Evolutionary conservation across 2,888 invertebrate genomes (phyloP), one percentile per base, ranked within the genome.

Genomic region (Leptinotarsa haldemani): DNA sequence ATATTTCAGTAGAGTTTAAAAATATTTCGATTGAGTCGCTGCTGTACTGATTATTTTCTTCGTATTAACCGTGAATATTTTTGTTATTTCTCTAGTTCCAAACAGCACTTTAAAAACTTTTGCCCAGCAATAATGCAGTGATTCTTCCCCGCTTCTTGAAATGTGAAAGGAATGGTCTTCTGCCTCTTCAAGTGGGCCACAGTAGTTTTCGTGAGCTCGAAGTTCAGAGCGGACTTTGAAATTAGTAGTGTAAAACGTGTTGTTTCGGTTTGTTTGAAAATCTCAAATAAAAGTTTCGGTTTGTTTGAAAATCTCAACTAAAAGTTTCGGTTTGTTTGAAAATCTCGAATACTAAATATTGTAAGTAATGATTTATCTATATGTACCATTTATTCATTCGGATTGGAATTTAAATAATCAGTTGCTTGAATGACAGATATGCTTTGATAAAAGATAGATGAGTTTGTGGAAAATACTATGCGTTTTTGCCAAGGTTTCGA

Each of bases 91-190:
- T 40, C 40, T 40, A 40, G 52, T 52, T 52, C 18, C 9, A 18
- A 52, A 52, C 52, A 5, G 52, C 5, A 18, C 18, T 18, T 52
- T 52, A 12, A 18, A 12, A 40, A 40, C 40, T 40, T 40, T 40
- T 40, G 40, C 2, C 40, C 3, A 3, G 40, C 40, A 12, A 40
- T 2, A 40, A 40, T 40, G 9, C 40, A 1, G 7, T 4, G 12
- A 12, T 56, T 22, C 20, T 56, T 16, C 25, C 56, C 56, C 56
- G 18, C 56, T 56, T 25, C 56, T 56, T 16, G 56, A 56, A 56
- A 20, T 22, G 56, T 56, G 56, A 56, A 22, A 56, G 56, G 56
- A 20, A 22, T 20, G 56, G 20, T 56, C 20, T 56, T 56, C 22
- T 22, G 56, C 22, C 22, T 22, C 40, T 4, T 12, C 20, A 56